A percentile compares a stretch with the other conserved stretches of the same genome.
These are phyloP conservation scores for Lasioglossum figueresi DNA, from an alignment of 2,888 invertebrate species.

Conservation along the genomic window DNA sequence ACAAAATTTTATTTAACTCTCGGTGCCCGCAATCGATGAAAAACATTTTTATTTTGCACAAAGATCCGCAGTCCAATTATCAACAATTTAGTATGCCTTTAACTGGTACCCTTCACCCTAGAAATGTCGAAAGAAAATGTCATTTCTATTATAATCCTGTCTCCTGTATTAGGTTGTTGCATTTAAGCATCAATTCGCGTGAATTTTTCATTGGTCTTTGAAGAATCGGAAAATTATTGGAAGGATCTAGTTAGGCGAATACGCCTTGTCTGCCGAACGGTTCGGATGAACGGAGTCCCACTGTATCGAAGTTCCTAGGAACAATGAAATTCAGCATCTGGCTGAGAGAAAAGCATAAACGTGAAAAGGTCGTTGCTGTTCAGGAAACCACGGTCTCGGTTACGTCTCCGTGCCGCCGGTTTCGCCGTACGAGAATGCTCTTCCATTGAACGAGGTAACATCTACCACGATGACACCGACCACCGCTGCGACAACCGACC, in stretches of 20 bases:
- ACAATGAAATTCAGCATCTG: neutral
- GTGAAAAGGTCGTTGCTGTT: neutral
- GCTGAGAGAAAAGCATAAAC: neutral
- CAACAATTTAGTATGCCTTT: too few relatives aligned
- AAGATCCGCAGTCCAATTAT: too few relatives aligned
- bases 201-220: neutral
- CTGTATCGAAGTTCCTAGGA: neutral
- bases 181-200: neutral
- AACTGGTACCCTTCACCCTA: too few relatives aligned
- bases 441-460: slow-evolving; percentile 60
- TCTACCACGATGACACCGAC: slow-evolving; percentile 54
- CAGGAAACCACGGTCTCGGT: slow-evolving; percentile 73
- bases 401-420: slow-evolving; percentile 63
- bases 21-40: too few relatives aligned
- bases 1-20: too few relatives aligned
- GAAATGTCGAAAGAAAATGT: too few relatives aligned
- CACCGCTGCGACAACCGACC: slow-evolving; percentile 41
- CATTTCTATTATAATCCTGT: too few relatives aligned
- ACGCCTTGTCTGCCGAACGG: neutral
- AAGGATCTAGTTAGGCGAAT: neutral
- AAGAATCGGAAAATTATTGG: neutral
- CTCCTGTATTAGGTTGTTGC: too few relatives aligned
- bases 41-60: too few relatives aligned
- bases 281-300: neutral
- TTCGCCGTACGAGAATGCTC: slow-evolving; percentile 43